Evolutionary conservation across 2,113 vertebrate genomes (phyloP).

Genomic region (Struthidea cinerea): DNA sequence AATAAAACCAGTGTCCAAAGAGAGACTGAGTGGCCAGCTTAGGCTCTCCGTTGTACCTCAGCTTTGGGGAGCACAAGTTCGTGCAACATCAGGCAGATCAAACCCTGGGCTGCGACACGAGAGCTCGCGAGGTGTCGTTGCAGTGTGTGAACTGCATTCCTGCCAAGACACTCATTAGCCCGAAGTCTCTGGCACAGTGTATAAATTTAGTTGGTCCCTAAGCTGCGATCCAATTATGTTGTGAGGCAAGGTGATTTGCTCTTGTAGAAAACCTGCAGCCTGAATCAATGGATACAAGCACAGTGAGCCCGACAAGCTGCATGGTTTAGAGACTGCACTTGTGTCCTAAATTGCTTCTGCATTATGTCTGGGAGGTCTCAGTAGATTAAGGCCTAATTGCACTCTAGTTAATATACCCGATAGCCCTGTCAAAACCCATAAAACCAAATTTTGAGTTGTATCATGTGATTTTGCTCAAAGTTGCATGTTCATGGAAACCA

Average conservation of each 20-base stretch:
- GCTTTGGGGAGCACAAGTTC: neutral
- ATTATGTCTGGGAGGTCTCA: neutral
- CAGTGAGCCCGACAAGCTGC: neutral
- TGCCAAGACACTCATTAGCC: conserved; percentile 2
- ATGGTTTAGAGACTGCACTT: neutral
- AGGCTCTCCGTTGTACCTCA: neutral
- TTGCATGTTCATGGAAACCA: neutral
- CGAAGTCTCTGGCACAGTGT: neutral
- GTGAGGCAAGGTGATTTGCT: conserved; percentile 27
- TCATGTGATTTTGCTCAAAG: neutral
- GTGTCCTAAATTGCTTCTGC: neutral
- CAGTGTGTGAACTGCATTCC: neutral
- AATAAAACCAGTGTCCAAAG: neutral
- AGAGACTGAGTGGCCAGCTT: neutral
- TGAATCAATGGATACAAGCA: neutral
- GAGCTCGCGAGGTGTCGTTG: neutral
- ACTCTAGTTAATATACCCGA: neutral
- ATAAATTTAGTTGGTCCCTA: conserved; percentile 1
- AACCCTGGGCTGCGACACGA: rapidly evolving
- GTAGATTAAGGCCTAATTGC: neutral
- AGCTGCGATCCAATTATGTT: neutral
- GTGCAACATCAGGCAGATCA: neutral
- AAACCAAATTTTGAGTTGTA: neutral
- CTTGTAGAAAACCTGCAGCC: neutral
- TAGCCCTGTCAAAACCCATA: neutral